phyloP scores from a whole-genome alignment of 1,140 invertebrate genomes.

The Maconellicoccus hirsutus region DNA sequence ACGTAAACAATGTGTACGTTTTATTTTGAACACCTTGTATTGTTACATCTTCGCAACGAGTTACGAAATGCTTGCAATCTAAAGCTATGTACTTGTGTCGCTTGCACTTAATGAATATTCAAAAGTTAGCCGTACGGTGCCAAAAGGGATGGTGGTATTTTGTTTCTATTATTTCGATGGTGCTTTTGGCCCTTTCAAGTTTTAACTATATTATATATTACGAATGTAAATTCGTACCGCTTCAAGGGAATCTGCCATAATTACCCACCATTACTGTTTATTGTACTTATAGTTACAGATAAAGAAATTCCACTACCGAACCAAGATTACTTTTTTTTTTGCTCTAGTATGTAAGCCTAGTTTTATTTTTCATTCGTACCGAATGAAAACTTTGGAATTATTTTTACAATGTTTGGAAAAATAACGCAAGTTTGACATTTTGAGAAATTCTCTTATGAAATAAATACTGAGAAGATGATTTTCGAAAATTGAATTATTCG shows the following conservation, averaged over 20 bases:
- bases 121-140: conserved; percentile 12
- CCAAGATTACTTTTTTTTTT: too few species aligned
- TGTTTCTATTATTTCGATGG: conserved; percentile 20
- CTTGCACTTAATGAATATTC: conserved; percentile 21
- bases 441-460: too few species aligned
- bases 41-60: neutral
- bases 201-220: conserved; percentile 19
- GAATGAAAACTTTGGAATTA: too few species aligned
- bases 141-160: conserved; percentile 16
- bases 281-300: conserved; percentile 12
- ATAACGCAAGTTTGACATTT: too few species aligned
- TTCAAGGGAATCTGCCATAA: conserved; percentile 16
- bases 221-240: conserved; percentile 21
- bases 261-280: conserved; percentile 17
- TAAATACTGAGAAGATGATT: too few species aligned
- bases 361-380: too few species aligned
- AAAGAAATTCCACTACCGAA: neutral
- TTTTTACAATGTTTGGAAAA: too few species aligned
- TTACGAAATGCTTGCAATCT: neutral
- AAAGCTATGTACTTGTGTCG: conserved; percentile 4
- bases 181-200: conserved; percentile 21
- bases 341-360: too few species aligned
- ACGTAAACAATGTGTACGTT: neutral
- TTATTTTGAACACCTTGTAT: neutral
- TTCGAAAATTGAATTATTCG: too few species aligned